Evolutionary conservation across 2,888 invertebrate genomes (phyloP).

Genomic region (Ditula angustiorana): DNA sequence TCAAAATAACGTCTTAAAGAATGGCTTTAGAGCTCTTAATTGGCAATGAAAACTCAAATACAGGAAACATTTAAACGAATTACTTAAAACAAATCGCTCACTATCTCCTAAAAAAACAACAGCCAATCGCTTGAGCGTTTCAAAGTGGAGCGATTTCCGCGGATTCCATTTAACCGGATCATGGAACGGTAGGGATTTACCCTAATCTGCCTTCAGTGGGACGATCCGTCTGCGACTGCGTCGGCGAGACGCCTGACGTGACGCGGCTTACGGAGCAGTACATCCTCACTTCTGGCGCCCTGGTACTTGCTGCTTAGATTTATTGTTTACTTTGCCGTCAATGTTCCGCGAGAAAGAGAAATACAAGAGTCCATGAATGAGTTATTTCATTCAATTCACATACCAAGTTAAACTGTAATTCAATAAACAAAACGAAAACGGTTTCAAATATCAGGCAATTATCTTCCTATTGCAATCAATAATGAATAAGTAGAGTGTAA

Average conservation of each 20-base stretch:
- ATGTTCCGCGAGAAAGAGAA: neutral
- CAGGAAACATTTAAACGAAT: neutral
- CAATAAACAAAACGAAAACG: no score
- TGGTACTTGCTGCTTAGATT: slow-evolving; percentile 13
- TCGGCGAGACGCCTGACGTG: slow-evolving; percentile 5
- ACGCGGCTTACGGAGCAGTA: slow-evolving; percentile 21
- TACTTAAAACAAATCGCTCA: slow-evolving; percentile 1
- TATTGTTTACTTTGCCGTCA: neutral
- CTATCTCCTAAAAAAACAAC: slow-evolving; percentile 17
- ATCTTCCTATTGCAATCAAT: no score
- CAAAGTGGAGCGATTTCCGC: slow-evolving; percentile 32
- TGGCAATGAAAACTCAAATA: neutral
- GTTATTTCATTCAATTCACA: no score
- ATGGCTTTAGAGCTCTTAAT: neutral
- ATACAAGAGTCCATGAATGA: no score
- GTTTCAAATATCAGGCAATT: no score
- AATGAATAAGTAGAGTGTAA: no score
- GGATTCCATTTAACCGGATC: slow-evolving; percentile 46
- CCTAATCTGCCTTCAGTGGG: slow-evolving; percentile 44
- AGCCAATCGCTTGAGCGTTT: slow-evolving; percentile 26
- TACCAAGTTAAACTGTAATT: no score
- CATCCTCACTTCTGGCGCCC: slow-evolving; percentile 19
- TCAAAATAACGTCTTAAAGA: no score
- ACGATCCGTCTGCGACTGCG: slow-evolving; percentile 39
- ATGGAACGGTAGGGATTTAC: slow-evolving; percentile 43